Evolutionary conservation across 2,113 vertebrate species (phyloP), one percentile per base, ranked within the genome.

Genomic region (Pelodiscus sinensis): DNA sequence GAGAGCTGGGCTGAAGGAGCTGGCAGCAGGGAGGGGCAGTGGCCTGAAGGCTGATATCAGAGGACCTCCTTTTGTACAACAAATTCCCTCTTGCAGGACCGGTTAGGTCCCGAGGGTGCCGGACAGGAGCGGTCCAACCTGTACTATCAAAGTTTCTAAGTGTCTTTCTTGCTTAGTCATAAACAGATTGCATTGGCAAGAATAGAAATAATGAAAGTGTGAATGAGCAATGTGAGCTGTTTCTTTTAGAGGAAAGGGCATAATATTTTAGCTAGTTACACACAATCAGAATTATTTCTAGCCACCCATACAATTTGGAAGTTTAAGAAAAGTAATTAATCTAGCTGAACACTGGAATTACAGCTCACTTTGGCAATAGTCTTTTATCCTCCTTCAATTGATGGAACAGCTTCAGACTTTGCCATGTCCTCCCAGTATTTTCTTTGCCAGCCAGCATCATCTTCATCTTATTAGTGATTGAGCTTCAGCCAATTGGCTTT

Each of bases 401-500:
- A 96, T 93, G 82, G 93, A 92, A 84, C 50, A 90, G 81, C 84
- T 88, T 94, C 91, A 87, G 56, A 90, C 35, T 95, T 94, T 94
- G 86, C 79, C 89, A 94, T 75, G 44, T 93, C 85, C 79, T 95
- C 92, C 91, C 94, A 82, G 65, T 91, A 35, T 85, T 92, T 95
- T 93, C 93, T 86, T 93, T 93, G 79, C 92, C 86, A 96, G 82
- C 88, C 92, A 92, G 65, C 85, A 94, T 86, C 88, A 83, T 89
- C 94, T 97, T 83, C 86, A 89, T 94, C 71, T 94, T 94, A 87
- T 82, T 56, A 95, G 95, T 73, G 73, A 62, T 78, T 82, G 94
- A 95, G 84, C 91, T 94, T 87, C 87, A 95, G 88, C 86, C 84
- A 96, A 90, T 86, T 94, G 93, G 94, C 92, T 91, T 92, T 94